Percentiles rank a stretch among this genome's conserved stretches.
Evolutionary conservation across 2,113 vertebrate genomes (phyloP).

Genomic region (Pantherophis guttatus): DNA sequence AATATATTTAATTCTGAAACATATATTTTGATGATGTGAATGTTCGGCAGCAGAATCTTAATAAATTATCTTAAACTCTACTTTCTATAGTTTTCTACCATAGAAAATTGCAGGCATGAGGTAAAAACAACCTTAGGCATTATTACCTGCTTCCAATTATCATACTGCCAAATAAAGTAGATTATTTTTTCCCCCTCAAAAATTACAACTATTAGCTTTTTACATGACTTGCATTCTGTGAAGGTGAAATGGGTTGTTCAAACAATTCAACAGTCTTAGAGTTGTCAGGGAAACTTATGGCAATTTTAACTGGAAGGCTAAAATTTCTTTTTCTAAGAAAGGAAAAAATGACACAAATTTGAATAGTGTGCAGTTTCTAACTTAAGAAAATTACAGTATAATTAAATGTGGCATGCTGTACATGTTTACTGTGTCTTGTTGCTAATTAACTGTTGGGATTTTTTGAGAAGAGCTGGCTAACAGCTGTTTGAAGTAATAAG

Average conservation of each 20-base stretch:
- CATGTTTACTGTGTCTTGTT: constrained; percentile 26
- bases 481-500: constrained; percentile 29
- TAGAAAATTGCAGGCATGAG: not conserved
- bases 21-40: not conserved
- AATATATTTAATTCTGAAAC: not conserved
- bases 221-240: not conserved
- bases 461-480: constrained; percentile 12
- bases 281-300: not conserved
- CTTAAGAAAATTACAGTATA: constrained; percentile 28
- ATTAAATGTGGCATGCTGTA: constrained; percentile 30
- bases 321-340: not conserved
- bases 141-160: not conserved
- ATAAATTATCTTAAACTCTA: constrained; percentile 1
- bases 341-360: constrained; percentile 9
- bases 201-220: not conserved
- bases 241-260: not conserved
- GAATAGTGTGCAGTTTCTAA: constrained; percentile 26
- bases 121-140: not conserved
- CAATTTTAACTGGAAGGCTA: not conserved
- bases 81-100: not conserved
- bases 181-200: not conserved
- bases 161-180: not conserved
- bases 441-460: constrained; percentile 30
- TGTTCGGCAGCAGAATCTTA: too few species aligned
- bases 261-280: not conserved